A percentile compares a stretch with the other conserved stretches of the same genome.
phyloP scores from a whole-genome alignment of 2,797 vertebrate species.

The Takifugu rubripes region DNA sequence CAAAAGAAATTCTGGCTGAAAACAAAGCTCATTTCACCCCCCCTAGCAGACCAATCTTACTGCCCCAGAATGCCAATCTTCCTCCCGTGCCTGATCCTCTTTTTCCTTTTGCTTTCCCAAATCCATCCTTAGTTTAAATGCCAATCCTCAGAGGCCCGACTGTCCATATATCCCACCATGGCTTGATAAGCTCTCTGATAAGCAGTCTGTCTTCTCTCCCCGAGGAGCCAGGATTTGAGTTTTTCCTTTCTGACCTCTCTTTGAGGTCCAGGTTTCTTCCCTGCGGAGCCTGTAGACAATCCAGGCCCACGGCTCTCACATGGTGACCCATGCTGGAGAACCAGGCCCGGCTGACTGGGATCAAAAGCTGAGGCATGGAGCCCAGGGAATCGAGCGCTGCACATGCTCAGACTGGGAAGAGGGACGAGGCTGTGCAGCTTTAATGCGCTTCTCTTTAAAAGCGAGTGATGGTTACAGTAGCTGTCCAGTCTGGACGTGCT shows the following conservation, averaged over 20 bases:
- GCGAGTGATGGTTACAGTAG: constrained; percentile 12
- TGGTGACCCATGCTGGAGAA: constrained; percentile 47
- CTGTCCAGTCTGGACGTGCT: constrained; percentile 27
- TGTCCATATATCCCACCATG: constrained; percentile 51
- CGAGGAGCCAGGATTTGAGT: constrained; percentile 33
- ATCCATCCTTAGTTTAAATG: constrained; percentile 47
- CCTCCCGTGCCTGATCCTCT: constrained; percentile 11
- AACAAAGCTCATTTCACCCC: constrained; percentile 44
- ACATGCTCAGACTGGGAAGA: constrained; percentile 48
- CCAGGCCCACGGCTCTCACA: constrained; percentile 50
- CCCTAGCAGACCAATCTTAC: constrained; percentile 24
- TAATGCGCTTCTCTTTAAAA: constrained; percentile 9
- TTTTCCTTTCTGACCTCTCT: constrained; percentile 54
- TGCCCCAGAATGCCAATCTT: constrained; percentile 24
- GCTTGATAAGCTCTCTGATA: constrained; percentile 58
- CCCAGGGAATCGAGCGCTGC: constrained; percentile 41
- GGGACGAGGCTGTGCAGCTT: constrained; percentile 25
- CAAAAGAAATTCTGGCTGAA: constrained; percentile 39
- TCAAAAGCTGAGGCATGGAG: constrained; percentile 53
- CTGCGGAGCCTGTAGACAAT: constrained; percentile 54
- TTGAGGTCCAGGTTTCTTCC: constrained; percentile 58
- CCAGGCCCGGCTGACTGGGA: constrained; percentile 46
- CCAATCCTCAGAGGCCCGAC: constrained; percentile 53
- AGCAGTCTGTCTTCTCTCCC: constrained; percentile 49
- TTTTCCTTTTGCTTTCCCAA: constrained; percentile 13